Base-by-base conservation (phyloP, 2,888 invertebrate species). In the Dorcus parallelipipedus region DNA sequence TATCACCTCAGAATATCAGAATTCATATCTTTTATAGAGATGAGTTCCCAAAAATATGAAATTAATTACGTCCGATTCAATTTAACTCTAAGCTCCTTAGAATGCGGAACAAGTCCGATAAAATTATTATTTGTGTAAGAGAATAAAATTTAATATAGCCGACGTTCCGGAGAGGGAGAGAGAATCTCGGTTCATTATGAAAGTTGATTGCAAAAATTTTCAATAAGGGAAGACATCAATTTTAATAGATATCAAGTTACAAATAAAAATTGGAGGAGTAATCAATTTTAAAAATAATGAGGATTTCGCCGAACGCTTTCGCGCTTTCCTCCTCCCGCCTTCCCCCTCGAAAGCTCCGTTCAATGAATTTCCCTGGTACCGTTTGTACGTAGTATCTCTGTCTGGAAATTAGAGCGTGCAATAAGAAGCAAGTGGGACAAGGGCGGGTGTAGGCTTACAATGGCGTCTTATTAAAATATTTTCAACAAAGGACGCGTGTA, bases 201-300 rank as follows among this genome's bases (percentile, higher is more conserved):
- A 20, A 45, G 45, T 45, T 45, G 45, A 45, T 45, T 45, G 20
- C 45, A 20, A 45, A 33, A 45, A 45, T 45, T 45, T 45, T 45
- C 45, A 45, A 45, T 45, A 45, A 45, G 41, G 41, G 41, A 41
- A 41, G 45, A 45, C 45, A 20, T 45, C 45, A 45, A 9, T 45
- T 45, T 45, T 45, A 45, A 45, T 45, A 45, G 45, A 45, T 45
- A 45, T 45, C 45, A 23, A 45, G 45, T 45, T 20, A 45, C 45
- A 45, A 45, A 45, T 45, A 45, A 45, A 17, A 45, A 45, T 10
- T 45, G 45, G 14, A 45, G 45, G 23, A 45, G 45, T 20, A 45
- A 45, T 45, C 45, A 45, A 45, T 45, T 45, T 45, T 10, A 45
- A 45, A 45, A 45, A 45, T 45, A 45, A 45, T 45, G 45, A 45